A percentile compares a stretch with the other conserved stretches of the same genome.
Conservation (phyloP, 2,888 invertebrate species). For the Himalopsyche kuldschensis region DNA sequence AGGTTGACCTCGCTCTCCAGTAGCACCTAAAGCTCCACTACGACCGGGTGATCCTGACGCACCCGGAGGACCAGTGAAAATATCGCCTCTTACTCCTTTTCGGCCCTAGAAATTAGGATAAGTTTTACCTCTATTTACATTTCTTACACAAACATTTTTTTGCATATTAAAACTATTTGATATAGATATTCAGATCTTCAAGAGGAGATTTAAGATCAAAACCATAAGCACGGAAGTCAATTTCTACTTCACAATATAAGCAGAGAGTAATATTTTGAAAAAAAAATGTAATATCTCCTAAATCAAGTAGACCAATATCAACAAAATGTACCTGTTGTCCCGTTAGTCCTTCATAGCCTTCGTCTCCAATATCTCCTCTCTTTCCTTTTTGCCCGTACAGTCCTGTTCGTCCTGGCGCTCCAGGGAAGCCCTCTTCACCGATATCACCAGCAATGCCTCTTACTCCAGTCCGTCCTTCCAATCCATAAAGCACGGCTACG, state of each 20-base stretch:
- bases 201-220: no score
- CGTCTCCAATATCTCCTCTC: slow-evolving; percentile 42
- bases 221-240: no score
- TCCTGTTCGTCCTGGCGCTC: slow-evolving; percentile 56
- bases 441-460: slow-evolving; percentile 45
- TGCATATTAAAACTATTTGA: no score
- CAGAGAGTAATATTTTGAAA: slow-evolving; percentile 17
- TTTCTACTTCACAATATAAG: no score
- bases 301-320: background rate
- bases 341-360: slow-evolving; percentile 57
- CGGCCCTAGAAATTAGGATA: slow-evolving; percentile 43
- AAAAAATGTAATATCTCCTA: background rate
- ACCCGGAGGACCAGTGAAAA: slow-evolving; percentile 41
- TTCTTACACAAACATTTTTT: no score
- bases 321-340: slow-evolving; percentile 49
- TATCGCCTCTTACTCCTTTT: slow-evolving; percentile 49
- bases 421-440: slow-evolving; percentile 48
- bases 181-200: no score
- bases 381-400: slow-evolving; percentile 47
- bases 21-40: slow-evolving; percentile 15
- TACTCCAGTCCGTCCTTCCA: slow-evolving; percentile 49
- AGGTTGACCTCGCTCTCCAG: slow-evolving; percentile 49
- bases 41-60: slow-evolving; percentile 35
- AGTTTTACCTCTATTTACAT: no score
- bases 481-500: slow-evolving; percentile 51